A percentile compares a stretch with the other conserved stretches of the same genome.
phyloP scores from a whole-genome alignment of 2,888 invertebrate species.

The Diploptera punctata region DNA sequence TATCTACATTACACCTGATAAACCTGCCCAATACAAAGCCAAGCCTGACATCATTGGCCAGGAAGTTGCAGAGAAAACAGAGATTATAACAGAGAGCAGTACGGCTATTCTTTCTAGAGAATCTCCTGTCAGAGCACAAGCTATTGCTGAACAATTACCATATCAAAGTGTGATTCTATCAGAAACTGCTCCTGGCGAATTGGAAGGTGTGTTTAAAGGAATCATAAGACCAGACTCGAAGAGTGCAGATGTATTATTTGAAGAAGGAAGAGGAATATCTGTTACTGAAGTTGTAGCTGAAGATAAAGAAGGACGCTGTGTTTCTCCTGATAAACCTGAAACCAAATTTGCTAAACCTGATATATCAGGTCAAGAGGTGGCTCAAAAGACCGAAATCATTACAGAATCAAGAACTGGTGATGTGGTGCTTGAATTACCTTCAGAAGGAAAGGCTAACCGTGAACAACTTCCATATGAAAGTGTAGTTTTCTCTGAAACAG shows the following conservation, averaged over 20 bases:
- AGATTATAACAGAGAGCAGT: conserved; percentile 57
- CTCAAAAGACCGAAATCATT: conserved; percentile 53
- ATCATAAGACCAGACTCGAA: conserved; percentile 52
- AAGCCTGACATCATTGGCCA: conserved; percentile 57
- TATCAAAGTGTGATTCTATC: conserved; percentile 60
- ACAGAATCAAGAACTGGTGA: conserved; percentile 53
- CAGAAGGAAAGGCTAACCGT: conserved; percentile 51
- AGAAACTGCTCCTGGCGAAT: conserved; percentile 54
- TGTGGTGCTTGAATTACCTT: conserved; percentile 51
- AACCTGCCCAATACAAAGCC: conserved; percentile 56
- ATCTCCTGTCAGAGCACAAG: conserved; percentile 57
- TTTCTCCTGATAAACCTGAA: conserved; percentile 51
- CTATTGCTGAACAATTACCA: conserved; percentile 59
- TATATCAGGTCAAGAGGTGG: conserved; percentile 56
- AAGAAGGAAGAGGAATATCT: conserved; percentile 53
- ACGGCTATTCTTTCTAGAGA: conserved; percentile 56
- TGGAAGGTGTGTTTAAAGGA: conserved; percentile 55
- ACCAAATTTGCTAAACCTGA: conserved; percentile 53
- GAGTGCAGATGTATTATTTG: conserved; percentile 55
- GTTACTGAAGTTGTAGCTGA: conserved; percentile 59
- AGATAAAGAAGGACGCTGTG: conserved; percentile 54
- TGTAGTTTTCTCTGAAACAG: conserved; percentile 60
- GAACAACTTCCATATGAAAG: conserved; percentile 61
- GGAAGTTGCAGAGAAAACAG: conserved; percentile 61
- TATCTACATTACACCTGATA: conserved; percentile 50